A percentile compares a stretch with the other conserved stretches of the same genome.
phyloP scores from a whole-genome alignment of 2,888 invertebrate species.

The Adelognathus sp. region DNA sequence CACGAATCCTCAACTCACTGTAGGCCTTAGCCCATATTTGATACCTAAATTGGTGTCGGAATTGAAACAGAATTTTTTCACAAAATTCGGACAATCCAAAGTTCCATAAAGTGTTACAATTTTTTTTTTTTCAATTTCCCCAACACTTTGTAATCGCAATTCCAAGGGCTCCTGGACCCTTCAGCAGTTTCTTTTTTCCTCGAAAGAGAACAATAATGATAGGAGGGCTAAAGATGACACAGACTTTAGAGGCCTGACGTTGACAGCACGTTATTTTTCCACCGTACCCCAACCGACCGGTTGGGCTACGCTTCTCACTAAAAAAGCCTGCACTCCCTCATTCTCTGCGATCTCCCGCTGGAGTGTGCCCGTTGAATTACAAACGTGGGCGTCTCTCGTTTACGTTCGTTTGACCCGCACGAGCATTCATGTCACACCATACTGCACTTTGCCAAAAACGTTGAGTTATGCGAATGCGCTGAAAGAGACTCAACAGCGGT shows the following conservation, averaged over 20 bases:
- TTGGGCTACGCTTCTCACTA: not conserved
- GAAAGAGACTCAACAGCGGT: not conserved
- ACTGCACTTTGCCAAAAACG: not conserved
- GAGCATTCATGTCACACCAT: not conserved
- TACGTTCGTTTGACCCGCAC: slow-evolving; percentile 48
- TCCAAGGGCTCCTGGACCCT: slow-evolving; percentile 31
- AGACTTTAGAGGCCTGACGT: slow-evolving; percentile 59
- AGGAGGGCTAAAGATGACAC: slow-evolving; percentile 58
- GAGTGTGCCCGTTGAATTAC: slow-evolving; percentile 43
- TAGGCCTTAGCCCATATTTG: no score
- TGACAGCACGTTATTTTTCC: slow-evolving; percentile 66
- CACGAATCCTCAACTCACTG: no score
- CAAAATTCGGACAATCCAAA: not conserved
- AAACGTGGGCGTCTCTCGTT: slow-evolving; percentile 63
- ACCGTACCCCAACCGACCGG: slow-evolving; percentile 26
- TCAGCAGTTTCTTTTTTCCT: slow-evolving; percentile 34
- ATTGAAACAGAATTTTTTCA: not conserved
- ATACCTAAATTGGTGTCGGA: no score
- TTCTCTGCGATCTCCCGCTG: not conserved
- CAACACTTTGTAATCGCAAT: slow-evolving; percentile 47
- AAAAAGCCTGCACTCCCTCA: slow-evolving; percentile 29
- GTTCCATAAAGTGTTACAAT: no score
- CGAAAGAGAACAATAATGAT: slow-evolving; percentile 56
- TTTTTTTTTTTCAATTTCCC: not conserved
- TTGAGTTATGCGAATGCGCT: not conserved